These are phyloP conservation scores for Platysternon megacephalum DNA, from an alignment of 2,113 vertebrate genomes.

Conservation along the genomic window DNA sequence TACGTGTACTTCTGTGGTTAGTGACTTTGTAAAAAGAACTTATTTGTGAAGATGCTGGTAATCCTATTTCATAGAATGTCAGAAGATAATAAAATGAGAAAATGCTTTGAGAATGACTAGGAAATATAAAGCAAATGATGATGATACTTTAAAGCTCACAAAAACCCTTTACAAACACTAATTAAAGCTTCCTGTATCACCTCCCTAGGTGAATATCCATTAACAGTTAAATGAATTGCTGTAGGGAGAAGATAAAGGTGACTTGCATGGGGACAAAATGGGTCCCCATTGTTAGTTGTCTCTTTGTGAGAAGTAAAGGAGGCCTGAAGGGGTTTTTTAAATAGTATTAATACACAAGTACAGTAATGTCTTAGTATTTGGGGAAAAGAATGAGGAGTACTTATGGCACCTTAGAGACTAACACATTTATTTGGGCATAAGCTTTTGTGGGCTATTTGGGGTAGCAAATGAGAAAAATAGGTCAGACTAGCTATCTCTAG, in stretches of 20 bases:
- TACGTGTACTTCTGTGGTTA: neutral
- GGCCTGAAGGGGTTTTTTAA: neutral
- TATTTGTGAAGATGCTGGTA: neutral
- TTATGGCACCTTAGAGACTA: no score
- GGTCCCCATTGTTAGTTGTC: neutral
- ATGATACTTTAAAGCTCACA: neutral
- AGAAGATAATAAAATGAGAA: neutral
- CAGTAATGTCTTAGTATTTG: neutral
- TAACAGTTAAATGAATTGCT: neutral
- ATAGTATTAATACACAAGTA: neutral
- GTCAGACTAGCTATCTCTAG: fast-evolving
- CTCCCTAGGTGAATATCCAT: neutral
- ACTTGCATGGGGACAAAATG: neutral
- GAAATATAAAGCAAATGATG: neutral
- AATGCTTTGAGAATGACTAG: neutral
- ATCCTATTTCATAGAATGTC: neutral
- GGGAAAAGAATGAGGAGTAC: no score
- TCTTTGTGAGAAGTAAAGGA: no score
- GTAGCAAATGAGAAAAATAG: fast-evolving
- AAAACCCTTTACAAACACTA: neutral
- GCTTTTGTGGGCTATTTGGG: neutral
- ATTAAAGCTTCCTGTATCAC: neutral
- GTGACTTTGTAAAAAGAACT: neutral
- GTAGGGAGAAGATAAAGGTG: neutral
- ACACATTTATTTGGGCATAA: no score